Percentiles rank a stretch among this genome's conserved stretches.
Evolutionary conservation across 2,888 invertebrate genomes (phyloP).

Genomic region (Trichopria drosophilae): DNA sequence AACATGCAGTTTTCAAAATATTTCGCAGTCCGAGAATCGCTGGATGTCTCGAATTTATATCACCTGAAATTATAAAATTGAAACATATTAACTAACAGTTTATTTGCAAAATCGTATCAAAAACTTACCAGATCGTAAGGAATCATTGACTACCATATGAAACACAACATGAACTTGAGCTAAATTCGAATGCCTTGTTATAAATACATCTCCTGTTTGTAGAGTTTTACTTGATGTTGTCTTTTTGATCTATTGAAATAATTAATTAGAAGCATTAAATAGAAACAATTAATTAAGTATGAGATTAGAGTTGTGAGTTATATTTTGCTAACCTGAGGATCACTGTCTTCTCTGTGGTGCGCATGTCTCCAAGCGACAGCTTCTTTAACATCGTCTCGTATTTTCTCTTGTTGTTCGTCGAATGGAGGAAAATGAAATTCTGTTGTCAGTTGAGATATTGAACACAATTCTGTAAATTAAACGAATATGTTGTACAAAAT

Average conservation of each 20-base stretch:
- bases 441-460: conserved; percentile 76
- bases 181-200: conserved; percentile 90
- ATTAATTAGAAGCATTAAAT: too few relatives aligned
- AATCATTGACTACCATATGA: conserved; percentile 91
- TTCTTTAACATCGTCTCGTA: conserved; percentile 64
- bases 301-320: conserved; percentile 1
- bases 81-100: conserved; percentile 4
- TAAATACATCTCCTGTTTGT: conserved; percentile 82
- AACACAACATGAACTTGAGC: conserved; percentile 93
- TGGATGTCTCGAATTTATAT: conserved; percentile 94
- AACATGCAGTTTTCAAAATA: conserved; percentile 92
- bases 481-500: conserved; percentile 7
- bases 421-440: conserved; percentile 93
- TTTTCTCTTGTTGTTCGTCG: conserved; percentile 80
- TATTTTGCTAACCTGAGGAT: conserved; percentile 45
- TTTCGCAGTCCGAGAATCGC: conserved; percentile 92
- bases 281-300: conserved; percentile 2
- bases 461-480: conserved; percentile 65
- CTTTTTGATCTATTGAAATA: conserved; percentile 49
- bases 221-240: conserved; percentile 64
- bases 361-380: conserved; percentile 61
- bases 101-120: not conserved
- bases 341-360: conserved; percentile 52
- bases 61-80: conserved; percentile 62
- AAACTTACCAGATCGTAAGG: conserved; percentile 60